Base-by-base conservation (phyloP, 1,140 invertebrate species). In the Drosophila setifemur region DNA sequence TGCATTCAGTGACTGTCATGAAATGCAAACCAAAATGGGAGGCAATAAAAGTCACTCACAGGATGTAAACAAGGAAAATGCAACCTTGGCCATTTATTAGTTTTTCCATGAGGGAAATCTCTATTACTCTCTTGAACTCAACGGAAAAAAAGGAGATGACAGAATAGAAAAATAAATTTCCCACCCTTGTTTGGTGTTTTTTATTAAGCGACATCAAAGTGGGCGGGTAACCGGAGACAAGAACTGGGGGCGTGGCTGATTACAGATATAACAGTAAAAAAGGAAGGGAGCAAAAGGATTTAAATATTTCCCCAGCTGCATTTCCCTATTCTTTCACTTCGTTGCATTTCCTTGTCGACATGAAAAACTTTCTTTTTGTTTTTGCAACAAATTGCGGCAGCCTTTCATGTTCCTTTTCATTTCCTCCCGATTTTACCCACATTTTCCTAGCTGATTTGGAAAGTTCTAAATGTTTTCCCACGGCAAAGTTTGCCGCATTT, bases 381-480 rank as follows among this genome's bases (percentile, higher is more conserved):
- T 72, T 61, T 78, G 49, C 68, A 72, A 68, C 73, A 77, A 77
- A 77, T 77, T 77, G 74, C 53, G 60, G 53, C 49, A 40, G 45
- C 28, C 68, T 69, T 54, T 33, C 52, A 45, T 61, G 64, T 68
- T 48, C 40, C 53, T 77, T 37, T 47, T 12, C 40, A 11, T n/a
- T 23, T 37, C 37, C 3, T 50, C 18, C 14, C 60, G 47, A n/a
- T n/a, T n/a, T n/a, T n/a, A n/a, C n/a, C n/a, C n/a, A n/a, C n/a
- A n/a, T n/a, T n/a, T 67, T n/a, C 18, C 9, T 2, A 43, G 48
- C 29, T 53, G 48, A 60, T 72, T 72, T 60, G 54, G 43, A 18
- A 43, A 64, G 29, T 18, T 75, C 7, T 3, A 52, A 64, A 47
- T 52, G 35, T 43, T 64, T 57, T 47, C 18, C 33, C 47, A 50